phyloP scores from a whole-genome alignment of 2,888 invertebrate species.

The Euplagia quadripunctaria region DNA sequence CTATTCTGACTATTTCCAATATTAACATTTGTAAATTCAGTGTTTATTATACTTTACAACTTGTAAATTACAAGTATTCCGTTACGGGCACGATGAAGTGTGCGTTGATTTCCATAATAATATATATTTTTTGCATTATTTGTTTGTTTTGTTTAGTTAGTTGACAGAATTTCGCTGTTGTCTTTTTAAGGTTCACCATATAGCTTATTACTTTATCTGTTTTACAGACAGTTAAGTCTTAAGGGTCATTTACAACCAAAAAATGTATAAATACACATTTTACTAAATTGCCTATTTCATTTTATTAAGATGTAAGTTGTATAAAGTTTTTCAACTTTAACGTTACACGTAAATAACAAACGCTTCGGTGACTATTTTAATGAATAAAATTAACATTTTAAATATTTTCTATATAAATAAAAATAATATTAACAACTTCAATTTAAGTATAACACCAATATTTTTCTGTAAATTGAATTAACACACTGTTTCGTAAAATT shows the following conservation, averaged over 20 bases:
- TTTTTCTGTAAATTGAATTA: constrained; percentile 43
- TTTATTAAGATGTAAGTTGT: constrained; percentile 44
- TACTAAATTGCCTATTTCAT: constrained; percentile 37
- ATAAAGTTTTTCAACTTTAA: constrained; percentile 29
- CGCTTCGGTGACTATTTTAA: constrained; percentile 48
- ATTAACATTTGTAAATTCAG: constrained; percentile 21
- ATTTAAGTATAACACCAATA: constrained; percentile 47
- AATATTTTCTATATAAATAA: constrained; percentile 42
- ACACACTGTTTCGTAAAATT: constrained; percentile 37
- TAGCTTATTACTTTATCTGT: constrained; percentile 20
- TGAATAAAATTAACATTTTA: constrained; percentile 41
- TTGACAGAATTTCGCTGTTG: constrained; percentile 75
- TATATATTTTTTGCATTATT: constrained; percentile 20
- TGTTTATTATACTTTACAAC: constrained; percentile 31
- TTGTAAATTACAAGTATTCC: constrained; percentile 19
- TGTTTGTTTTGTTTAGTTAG: constrained; percentile 34
- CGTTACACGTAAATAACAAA: constrained; percentile 38
- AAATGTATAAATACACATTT: constrained; percentile 43
- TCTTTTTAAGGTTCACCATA: constrained; percentile 43
- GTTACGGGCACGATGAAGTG: constrained; percentile 26
- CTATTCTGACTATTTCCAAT: constrained; percentile 58
- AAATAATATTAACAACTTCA: constrained; percentile 37
- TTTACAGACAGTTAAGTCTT: constrained; percentile 18
- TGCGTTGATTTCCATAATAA: constrained; percentile 33
- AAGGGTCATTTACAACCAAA: constrained; percentile 44